These are phyloP conservation scores for Champsocephalus esox DNA, from an alignment of 2,797 vertebrate genomes.

Conservation along the genomic window DNA sequence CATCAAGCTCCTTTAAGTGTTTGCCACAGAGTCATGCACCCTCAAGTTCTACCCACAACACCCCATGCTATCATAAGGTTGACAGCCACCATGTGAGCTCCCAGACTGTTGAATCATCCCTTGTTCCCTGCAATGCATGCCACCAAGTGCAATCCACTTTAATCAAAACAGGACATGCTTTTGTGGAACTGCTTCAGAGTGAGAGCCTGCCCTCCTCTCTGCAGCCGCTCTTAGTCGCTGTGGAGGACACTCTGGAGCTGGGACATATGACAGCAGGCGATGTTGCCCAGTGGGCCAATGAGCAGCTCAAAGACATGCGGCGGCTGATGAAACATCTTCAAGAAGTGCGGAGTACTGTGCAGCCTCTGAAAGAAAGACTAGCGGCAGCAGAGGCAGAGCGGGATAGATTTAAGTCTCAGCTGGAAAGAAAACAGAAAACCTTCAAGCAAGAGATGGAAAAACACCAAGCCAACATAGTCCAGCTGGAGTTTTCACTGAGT, in stretches of 20 bases:
- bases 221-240: constrained; percentile 81
- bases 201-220: constrained; percentile 93
- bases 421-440: constrained; percentile 71
- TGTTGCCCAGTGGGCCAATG: constrained; percentile 87
- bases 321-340: constrained; percentile 87
- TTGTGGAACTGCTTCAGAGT: constrained; percentile 86
- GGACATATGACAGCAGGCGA: constrained; percentile 85
- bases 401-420: constrained; percentile 74
- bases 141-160: constrained; percentile 83
- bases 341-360: constrained; percentile 83
- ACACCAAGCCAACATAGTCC: constrained; percentile 65
- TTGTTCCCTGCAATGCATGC: constrained; percentile 87
- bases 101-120: constrained; percentile 82
- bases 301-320: constrained; percentile 89
- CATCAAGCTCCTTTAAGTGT: constrained; percentile 48
- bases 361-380: constrained; percentile 83
- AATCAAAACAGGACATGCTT: constrained; percentile 81
- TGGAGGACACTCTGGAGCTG: constrained; percentile 79
- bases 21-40: constrained; percentile 14
- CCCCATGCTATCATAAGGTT: constrained; percentile 17
- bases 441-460: constrained; percentile 77
- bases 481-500: constrained; percentile 78
- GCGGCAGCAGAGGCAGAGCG: constrained; percentile 75
- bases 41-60: constrained; percentile 10
- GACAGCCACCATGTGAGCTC: constrained; percentile 67